Conservation (phyloP, 2,888 invertebrate species). For the Drosophila siamana region DNA sequence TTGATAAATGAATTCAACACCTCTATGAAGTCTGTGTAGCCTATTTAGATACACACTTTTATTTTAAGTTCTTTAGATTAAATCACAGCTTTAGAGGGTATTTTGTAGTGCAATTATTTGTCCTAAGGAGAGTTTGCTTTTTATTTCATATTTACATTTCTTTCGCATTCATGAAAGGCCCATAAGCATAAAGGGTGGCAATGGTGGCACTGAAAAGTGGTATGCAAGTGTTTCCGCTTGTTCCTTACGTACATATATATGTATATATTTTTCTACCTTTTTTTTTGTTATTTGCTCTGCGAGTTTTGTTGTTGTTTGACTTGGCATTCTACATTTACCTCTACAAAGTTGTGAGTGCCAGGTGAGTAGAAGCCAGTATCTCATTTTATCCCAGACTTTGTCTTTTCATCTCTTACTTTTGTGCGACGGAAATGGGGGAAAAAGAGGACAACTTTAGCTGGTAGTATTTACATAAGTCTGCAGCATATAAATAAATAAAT, state of each 20-base stretch:
- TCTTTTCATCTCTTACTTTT: slow-evolving; percentile 14
- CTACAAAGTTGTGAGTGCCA: slow-evolving; percentile 11
- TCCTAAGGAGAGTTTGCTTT: background rate
- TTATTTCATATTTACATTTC: slow-evolving; percentile 56
- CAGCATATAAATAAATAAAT: slow-evolving; percentile 31
- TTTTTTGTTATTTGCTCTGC: slow-evolving; percentile 30
- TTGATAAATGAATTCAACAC: too few species aligned
- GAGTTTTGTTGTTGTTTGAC: slow-evolving; percentile 20
- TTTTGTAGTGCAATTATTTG: background rate
- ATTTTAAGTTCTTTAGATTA: background rate
- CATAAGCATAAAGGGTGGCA: slow-evolving; percentile 20
- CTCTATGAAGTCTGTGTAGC: too few species aligned
- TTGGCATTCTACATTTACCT: slow-evolving; percentile 24
- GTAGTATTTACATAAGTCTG: slow-evolving; percentile 38
- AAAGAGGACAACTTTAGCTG: background rate
- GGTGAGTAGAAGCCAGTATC: slow-evolving; percentile 6
- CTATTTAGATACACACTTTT: too few species aligned
- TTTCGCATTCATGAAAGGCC: slow-evolving; percentile 45
- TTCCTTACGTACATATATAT: slow-evolving; percentile 6
- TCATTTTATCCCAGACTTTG: slow-evolving; percentile 22
- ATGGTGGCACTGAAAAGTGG: slow-evolving; percentile 13
- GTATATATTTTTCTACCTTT: slow-evolving; percentile 27
- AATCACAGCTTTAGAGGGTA: slow-evolving; percentile 11
- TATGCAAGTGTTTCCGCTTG: slow-evolving; percentile 55
- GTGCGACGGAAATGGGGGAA: background rate